Percentiles rank a stretch among this genome's conserved stretches.
phyloP scores from a whole-genome alignment of 2,797 vertebrate genomes.

The Sebastes kiyomatsui region DNA sequence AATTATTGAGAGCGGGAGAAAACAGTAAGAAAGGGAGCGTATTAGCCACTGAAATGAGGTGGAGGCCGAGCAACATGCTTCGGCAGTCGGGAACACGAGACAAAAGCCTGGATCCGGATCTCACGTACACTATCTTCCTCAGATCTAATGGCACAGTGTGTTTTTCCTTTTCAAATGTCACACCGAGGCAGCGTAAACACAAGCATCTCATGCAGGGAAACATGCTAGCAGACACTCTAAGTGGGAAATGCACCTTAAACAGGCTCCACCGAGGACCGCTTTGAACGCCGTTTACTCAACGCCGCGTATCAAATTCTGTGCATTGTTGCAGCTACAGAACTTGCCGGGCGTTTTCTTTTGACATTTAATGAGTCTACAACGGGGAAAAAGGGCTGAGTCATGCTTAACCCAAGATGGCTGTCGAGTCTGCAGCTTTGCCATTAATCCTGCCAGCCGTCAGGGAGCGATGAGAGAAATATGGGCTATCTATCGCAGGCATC shows the following conservation, averaged over 20 bases:
- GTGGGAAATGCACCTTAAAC: slow-evolving; percentile 9
- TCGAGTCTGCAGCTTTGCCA: slow-evolving; percentile 34
- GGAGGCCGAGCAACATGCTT: slow-evolving; percentile 37
- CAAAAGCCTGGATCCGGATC: slow-evolving; percentile 31
- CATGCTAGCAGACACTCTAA: background rate
- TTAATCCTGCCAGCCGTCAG: slow-evolving; percentile 50
- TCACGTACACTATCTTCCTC: slow-evolving; percentile 21
- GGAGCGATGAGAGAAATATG: slow-evolving; percentile 54
- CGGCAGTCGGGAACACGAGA: slow-evolving; percentile 27
- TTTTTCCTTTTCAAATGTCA: slow-evolving; percentile 37
- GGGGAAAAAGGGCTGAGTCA: slow-evolving; percentile 61
- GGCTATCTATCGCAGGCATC: slow-evolving; percentile 57
- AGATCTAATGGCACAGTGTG: slow-evolving; percentile 37
- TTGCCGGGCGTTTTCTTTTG: slow-evolving; percentile 38
- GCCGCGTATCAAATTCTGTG: slow-evolving; percentile 19
- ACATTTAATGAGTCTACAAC: slow-evolving; percentile 59
- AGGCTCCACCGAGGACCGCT: background rate
- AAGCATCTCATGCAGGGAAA: slow-evolving; percentile 7
- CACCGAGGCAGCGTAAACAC: slow-evolving; percentile 27
- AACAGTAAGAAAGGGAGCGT: slow-evolving; percentile 36
- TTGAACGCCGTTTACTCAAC: slow-evolving; percentile 40
- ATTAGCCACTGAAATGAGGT: slow-evolving; percentile 60
- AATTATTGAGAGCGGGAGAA: slow-evolving; percentile 69
- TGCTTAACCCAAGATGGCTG: slow-evolving; percentile 51
- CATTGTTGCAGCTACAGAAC: slow-evolving; percentile 31